phyloP scores from a whole-genome alignment of 2,797 vertebrate species.

The Pelochelys cantorii region DNA sequence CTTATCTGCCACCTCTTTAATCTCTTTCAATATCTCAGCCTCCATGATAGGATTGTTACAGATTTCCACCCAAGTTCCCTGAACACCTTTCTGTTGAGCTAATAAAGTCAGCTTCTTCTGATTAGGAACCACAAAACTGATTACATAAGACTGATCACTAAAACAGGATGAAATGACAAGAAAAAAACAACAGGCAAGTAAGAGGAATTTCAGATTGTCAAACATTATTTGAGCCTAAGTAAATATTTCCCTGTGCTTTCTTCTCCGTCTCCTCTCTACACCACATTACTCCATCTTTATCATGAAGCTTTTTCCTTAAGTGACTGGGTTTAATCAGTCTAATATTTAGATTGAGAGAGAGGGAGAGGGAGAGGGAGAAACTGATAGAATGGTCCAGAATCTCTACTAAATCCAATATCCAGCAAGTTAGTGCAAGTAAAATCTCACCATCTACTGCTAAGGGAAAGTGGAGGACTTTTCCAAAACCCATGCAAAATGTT shows the following conservation, averaged over 20 bases:
- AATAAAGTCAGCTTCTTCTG: slow-evolving; percentile 90
- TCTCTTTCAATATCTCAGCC: slow-evolving; percentile 91
- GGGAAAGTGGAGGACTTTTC: not conserved
- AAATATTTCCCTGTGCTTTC: not conserved
- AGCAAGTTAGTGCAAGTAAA: not conserved
- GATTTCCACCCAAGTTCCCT: slow-evolving; percentile 91
- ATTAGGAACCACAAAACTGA: slow-evolving; percentile 99
- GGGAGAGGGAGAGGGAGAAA: no score
- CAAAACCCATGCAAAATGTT: not conserved
- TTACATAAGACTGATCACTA: slow-evolving; percentile 97
- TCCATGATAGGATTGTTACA: slow-evolving; percentile 95
- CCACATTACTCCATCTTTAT: not conserved
- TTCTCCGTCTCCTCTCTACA: not conserved
- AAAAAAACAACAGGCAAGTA: not conserved
- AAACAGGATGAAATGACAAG: slow-evolving; percentile 25
- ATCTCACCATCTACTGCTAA: not conserved
- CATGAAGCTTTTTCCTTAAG: not conserved
- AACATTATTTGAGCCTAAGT: not conserved
- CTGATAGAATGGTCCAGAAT: not conserved
- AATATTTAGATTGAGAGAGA: not conserved
- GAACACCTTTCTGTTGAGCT: slow-evolving; percentile 89
- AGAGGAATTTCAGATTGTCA: not conserved
- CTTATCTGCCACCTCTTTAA: slow-evolving; percentile 90
- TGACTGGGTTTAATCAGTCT: rapidly evolving
- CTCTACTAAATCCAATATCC: not conserved